These are phyloP conservation scores for Rhagologus leucostigma DNA, from an alignment of 2,113 vertebrate species.

Conservation along the genomic window DNA sequence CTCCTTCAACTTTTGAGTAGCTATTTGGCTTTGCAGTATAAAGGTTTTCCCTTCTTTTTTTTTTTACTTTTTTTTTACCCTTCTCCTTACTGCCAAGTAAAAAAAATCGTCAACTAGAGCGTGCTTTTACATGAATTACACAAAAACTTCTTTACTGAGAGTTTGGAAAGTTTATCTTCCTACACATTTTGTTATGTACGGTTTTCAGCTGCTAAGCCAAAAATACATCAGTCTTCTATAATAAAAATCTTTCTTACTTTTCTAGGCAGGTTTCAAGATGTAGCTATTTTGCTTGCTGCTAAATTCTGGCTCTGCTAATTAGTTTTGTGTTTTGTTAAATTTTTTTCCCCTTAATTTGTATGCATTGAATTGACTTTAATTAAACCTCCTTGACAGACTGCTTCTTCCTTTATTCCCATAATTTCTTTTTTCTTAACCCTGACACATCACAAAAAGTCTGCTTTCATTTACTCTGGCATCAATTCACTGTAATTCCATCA, in stretches of 20 bases:
- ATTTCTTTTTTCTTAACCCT: slow-evolving; percentile 13
- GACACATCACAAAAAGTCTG: neutral
- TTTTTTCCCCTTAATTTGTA: neutral
- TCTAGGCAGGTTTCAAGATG: neutral
- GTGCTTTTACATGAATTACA: neutral
- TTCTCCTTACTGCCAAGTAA: neutral
- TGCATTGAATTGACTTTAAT: slow-evolving; percentile 20
- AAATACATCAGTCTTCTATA: neutral
- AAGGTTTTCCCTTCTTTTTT: no score
- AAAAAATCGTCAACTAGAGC: neutral
- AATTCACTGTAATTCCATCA: neutral
- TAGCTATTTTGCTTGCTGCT: neutral
- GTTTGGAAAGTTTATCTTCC: neutral
- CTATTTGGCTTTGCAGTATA: neutral
- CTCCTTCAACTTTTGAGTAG: neutral
- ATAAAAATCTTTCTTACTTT: neutral
- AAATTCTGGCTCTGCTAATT: slow-evolving; percentile 27
- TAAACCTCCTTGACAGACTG: slow-evolving; percentile 15
- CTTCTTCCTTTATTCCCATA: neutral
- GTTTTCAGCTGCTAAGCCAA: neutral
- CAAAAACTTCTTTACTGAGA: neutral
- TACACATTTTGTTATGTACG: neutral
- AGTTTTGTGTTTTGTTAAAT: neutral
- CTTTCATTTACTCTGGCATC: slow-evolving; percentile 12
- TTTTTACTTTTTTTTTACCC: rapidly evolving